Evolutionary conservation across 2,113 vertebrate genomes (phyloP), one percentile per base, ranked within the genome.

Genomic region (Craseonycteris thonglongyai): DNA sequence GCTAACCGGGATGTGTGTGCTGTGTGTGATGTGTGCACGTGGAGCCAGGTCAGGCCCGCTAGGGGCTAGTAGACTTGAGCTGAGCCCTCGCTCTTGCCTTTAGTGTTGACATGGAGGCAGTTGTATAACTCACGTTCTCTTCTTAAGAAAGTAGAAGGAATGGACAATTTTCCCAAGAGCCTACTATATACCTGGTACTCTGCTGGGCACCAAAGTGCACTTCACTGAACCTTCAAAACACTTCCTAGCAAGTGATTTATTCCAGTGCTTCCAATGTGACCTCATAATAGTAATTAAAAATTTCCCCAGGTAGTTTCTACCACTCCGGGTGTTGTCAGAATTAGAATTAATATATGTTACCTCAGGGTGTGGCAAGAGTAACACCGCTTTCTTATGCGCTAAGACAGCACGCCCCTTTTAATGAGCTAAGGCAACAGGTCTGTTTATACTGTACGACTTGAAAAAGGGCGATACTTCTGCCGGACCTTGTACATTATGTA

Each of bases 11-110:
- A 11, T 10, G 11, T 10, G 3, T 28, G 6, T n/a, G 28, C 9
- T 7, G 5, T 26, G 11, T 35, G 63, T 54, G 11, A 10, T 2
- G 3, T 24, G 54, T 3, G 2, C 0, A 0, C 1, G 0, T 7
- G 7, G 24, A 51, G 13, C 33, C 38, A 12, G 51, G 69, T 47
- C 1, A 0, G 30, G 21, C 19, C 14, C 4, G 26, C 51, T 24
- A 18, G 68, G 33, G 33, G 30, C 14, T 6, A 21, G 45, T 8
- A 42, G 66, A 5, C 54, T 14, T 19, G 40, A 26, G 49, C 18
- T 33, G 75, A 90, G 51, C n/a, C 13, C 42, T 9, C 11, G 28
- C 65, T 49, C 12, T 22, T 10, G 5, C 22, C 51, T 88, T 26
- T 0, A 2, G 1, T 1, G 16, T 7, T 5, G 9, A 3, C 3